These are phyloP conservation scores for Peromyscus eremicus DNA, from an alignment of 2,797 vertebrate genomes.

Conservation along the genomic window DNA sequence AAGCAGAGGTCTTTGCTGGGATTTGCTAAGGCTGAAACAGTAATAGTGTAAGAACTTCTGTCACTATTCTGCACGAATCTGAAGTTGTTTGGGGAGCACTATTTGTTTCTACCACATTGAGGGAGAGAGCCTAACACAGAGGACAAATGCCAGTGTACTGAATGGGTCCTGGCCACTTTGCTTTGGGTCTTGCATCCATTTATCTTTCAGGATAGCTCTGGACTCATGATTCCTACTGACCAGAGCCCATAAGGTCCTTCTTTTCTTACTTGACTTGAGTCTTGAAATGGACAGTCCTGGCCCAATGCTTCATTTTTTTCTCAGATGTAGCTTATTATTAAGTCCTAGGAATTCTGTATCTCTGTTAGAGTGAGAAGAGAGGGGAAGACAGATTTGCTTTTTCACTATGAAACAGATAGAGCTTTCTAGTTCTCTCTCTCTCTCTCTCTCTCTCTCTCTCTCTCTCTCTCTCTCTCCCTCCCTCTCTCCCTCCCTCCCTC, in stretches of 20 bases:
- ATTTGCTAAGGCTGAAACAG: not conserved
- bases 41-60: not conserved
- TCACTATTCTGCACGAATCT: not conserved
- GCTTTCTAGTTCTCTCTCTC: not conserved
- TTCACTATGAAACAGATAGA: not conserved
- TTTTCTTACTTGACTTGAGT: conserved; percentile 6
- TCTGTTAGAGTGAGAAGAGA: not conserved
- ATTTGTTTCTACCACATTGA: not conserved
- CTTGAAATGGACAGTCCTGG: not conserved
- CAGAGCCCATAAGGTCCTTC: not conserved
- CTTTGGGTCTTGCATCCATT: not conserved
- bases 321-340: not conserved
- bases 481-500: too few relatives aligned
- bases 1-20: not conserved
- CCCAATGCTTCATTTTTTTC: not conserved
- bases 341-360: not conserved
- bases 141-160: not conserved
- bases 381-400: not conserved
- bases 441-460: too few relatives aligned
- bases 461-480: too few relatives aligned
- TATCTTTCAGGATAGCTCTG: not conserved
- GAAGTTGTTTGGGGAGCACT: not conserved
- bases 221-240: not conserved
- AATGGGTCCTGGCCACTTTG: not conserved
- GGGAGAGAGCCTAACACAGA: not conserved